Evolutionary conservation across 2,797 vertebrate genomes (phyloP).

Genomic region (Anguilla pacifica): DNA sequence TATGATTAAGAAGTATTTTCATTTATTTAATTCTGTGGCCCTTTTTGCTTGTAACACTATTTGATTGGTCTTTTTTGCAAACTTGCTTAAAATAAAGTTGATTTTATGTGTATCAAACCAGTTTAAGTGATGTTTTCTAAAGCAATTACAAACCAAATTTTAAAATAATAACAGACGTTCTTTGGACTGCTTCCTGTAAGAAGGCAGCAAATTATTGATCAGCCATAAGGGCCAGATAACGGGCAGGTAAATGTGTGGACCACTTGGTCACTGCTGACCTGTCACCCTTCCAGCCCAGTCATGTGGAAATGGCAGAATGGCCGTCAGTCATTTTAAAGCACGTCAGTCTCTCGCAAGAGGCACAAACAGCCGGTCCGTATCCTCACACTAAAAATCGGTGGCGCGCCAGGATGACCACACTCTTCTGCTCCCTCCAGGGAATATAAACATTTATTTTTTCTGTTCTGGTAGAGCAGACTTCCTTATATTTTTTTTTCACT

Average conservation of each 20-base stretch:
- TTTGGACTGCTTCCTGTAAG: background rate
- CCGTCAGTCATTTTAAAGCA: background rate
- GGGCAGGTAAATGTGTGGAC: background rate
- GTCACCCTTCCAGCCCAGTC: background rate
- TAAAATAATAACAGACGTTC: background rate
- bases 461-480: background rate
- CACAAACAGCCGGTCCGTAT: background rate
- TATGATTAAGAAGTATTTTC: background rate
- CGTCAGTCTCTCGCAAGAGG: background rate
- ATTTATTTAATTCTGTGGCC: background rate
- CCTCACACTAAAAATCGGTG: background rate
- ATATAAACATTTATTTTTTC: background rate
- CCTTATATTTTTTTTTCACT: background rate
- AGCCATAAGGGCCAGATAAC: background rate
- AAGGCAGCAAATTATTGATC: background rate
- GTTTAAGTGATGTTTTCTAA: background rate
- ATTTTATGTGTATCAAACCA: background rate
- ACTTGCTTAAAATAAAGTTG: background rate
- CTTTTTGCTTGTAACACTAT: background rate
- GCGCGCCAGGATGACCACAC: background rate
- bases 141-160: background rate
- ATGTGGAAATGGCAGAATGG: background rate
- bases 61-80: background rate
- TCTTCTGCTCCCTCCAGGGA: background rate
- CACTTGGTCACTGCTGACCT: background rate